Base-by-base conservation (phyloP, 2,888 invertebrate genomes). In the Ctenicera cuprea region DNA sequence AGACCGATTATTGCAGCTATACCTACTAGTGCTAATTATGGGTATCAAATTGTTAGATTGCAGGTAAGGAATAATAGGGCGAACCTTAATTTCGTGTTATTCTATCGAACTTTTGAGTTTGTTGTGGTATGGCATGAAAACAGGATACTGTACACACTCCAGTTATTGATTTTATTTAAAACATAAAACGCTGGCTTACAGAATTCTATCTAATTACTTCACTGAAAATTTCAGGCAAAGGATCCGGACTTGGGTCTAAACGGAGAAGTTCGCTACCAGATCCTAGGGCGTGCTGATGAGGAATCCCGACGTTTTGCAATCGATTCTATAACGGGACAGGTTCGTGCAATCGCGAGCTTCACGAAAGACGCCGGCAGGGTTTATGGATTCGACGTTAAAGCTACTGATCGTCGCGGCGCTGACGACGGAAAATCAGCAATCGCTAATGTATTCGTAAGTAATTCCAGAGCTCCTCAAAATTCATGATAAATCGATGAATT, bases 311-410 rank as follows among this genome's bases (percentile, higher is more conserved):
- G 94, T 12, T 96, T 96, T 82, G 91, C 93, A 65, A 93, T 96
- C 77, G 95, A 96, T 85, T 90, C 94, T 0, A 87, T 92, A 0
- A 91, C 92, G 0, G 96, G 96, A 3, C 92, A 93, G 78, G 93
- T 96, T 54, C 90, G 94, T 12, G 91, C 93, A 0, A 90, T 95
- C 14, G 91, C 92, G 0, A 90, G 92, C 45, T 92, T 95, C 71
- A 88, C 90, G 0, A 87, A 91, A 64, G 93, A 93, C 78, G 92
- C 92, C 16, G 95, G 95, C 0, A 90, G 92, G 76, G 93, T 96
- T 48, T 95, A 93, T 82, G 95, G 95, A 0, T 95, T 96, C 82
- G 95, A 96, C 86, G 95, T 96, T 9, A 95, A 95, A 86, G 96
- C 95, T 9, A 95, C 95, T 0, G 96, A 96, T 84, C 90, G 92